Percentiles rank a stretch among this genome's conserved stretches.
Evolutionary conservation across 2,888 invertebrate genomes (phyloP).

Genomic region (Nasonia oneida): DNA sequence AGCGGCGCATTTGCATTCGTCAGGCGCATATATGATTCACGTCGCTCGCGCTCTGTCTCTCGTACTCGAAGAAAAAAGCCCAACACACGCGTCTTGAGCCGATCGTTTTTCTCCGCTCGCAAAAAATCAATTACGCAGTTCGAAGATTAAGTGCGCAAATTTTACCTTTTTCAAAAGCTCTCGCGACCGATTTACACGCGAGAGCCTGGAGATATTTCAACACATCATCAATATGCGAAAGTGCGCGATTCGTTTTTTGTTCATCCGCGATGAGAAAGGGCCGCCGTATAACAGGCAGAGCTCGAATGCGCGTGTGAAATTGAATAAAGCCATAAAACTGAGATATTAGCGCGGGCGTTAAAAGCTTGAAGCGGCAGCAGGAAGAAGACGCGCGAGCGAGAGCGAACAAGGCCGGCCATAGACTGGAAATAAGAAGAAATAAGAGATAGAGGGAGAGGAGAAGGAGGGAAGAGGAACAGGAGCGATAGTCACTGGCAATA

Average conservation of each 20-base stretch:
- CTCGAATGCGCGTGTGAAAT: neutral
- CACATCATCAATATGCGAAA: neutral
- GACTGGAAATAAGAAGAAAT: neutral
- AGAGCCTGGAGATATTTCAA: neutral
- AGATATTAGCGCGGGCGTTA: slow-evolving; percentile 9
- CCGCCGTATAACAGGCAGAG: neutral
- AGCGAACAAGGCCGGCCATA: neutral
- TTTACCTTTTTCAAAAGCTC: neutral
- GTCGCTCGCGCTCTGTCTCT: neutral
- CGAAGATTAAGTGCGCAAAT: neutral
- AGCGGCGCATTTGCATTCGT: slow-evolving; percentile 5
- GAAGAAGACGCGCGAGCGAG: neutral
- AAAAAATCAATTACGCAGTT: slow-evolving; percentile 7
- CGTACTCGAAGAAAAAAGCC: neutral
- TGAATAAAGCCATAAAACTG: neutral
- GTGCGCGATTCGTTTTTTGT: too few species aligned
- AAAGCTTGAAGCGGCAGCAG: neutral
- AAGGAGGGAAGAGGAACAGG: neutral
- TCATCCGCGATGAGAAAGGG: neutral
- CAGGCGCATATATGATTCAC: neutral
- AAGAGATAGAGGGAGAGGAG: neutral
- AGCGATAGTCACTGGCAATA: slow-evolving; percentile 37
- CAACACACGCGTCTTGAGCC: neutral
- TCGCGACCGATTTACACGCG: neutral
- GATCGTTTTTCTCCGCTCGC: neutral